Base-by-base conservation (phyloP, 2,797 vertebrate genomes). In the Myotis myotis region DNA sequence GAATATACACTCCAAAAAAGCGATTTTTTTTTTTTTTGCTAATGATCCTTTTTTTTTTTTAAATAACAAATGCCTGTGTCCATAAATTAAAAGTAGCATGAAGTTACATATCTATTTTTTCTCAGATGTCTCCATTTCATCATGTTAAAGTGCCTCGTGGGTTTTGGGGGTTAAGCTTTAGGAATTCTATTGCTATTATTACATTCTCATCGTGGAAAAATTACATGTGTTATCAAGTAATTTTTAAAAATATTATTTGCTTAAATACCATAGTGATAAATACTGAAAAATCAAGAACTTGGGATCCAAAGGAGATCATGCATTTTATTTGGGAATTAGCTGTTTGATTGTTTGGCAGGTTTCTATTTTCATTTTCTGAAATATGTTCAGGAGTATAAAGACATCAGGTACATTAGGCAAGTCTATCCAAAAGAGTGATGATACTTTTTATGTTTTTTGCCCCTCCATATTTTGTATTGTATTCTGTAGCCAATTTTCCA, bases 1-100 rank as follows among this genome's bases (percentile, higher is more conserved):
- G 74, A 96, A 78, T 92, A 96, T 71, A 87, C 95, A 98, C 85
- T 92, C 71, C 49, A 72, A 57, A 88, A 95, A 93, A 96, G 8
- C n/a, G 88, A 94, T 95, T 91, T 96, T 87, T 68, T 28, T 62
- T 62, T 62, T 66, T 68, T 97, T 94, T 94, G 64, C 86, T 7
- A 97, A 95, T 55, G 64, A 96, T 91, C 60, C 62, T 62, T 12
- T 28, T 25, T 60, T 60, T 25, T 6, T 28, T 62, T 62, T 15
- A 0, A 41, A 44, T 23, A 0, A 92, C 70, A 71, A 97, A 94
- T 96, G 79, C 15, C 71, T 84, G 30, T 30, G 91, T 86, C 86
- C 2, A 30, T 76, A 96, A 97, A 87, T 75, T 6, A n/a, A 47
- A 68, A 8, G 95, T 22, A 84, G 60, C 13, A 87, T 75, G 66